These are phyloP conservation scores for Leucophenga maculata DNA, from an alignment of 2,888 invertebrate species.

Conservation along the genomic window DNA sequence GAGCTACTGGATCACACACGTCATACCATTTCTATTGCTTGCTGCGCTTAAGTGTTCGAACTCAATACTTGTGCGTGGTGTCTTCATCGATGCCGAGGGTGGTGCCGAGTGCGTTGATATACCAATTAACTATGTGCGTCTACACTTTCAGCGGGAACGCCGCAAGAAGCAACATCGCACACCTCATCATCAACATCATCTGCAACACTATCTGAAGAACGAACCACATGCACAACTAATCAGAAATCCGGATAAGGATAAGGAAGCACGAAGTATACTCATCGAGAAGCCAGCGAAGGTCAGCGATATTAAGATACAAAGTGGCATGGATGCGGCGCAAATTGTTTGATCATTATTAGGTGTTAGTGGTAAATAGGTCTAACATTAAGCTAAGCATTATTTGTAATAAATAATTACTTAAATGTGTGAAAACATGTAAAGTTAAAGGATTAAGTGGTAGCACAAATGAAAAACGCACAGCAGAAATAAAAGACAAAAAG, in stretches of 20 bases:
- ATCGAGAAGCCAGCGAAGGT: constrained; percentile 53
- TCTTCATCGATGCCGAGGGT: constrained; percentile 90
- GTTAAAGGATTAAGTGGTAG: not conserved
- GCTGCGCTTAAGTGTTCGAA: constrained; percentile 89
- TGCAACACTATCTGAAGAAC: constrained; percentile 51
- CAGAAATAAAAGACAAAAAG: not conserved
- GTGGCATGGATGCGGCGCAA: constrained; percentile 50
- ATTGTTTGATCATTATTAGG: constrained; percentile 54
- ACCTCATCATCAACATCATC: constrained; percentile 37
- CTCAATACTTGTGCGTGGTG: constrained; percentile 88
- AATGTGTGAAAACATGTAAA: constrained; percentile 20
- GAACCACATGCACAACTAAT: constrained; percentile 50
- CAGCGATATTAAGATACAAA: constrained; percentile 44
- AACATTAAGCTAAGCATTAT: constrained; percentile 12
- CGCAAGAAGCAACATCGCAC: constrained; percentile 73
- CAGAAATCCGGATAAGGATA: constrained; percentile 49
- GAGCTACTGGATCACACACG: constrained; percentile 87
- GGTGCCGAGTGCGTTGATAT: constrained; percentile 88
- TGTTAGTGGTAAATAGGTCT: constrained; percentile 39
- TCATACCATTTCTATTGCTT: constrained; percentile 81
- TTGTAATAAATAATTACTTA: constrained; percentile 18
- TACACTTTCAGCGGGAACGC: constrained; percentile 82
- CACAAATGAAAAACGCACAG: not conserved
- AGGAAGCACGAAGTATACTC: constrained; percentile 62
- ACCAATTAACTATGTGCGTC: constrained; percentile 86